A percentile compares a stretch with the other conserved stretches of the same genome.
Evolutionary conservation across 2,113 vertebrate genomes (phyloP).

Genomic region (Carassius gibelio): DNA sequence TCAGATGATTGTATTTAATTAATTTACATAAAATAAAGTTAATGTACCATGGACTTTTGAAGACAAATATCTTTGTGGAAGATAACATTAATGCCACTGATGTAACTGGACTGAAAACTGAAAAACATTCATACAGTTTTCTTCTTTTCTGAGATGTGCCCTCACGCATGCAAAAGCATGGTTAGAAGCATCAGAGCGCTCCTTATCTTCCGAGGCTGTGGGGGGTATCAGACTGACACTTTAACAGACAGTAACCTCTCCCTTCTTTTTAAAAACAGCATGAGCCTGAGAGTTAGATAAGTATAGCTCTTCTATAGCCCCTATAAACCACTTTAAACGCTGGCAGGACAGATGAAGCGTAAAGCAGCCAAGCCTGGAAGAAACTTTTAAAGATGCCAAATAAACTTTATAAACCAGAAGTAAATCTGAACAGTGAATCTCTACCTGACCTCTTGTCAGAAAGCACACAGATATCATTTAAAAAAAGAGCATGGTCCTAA

Average conservation of each 20-base stretch:
- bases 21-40: neutral
- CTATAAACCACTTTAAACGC: conserved; percentile 8
- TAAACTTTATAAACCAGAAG: conserved; percentile 18
- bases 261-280: conserved; percentile 10
- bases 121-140: neutral
- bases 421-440: neutral
- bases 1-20: neutral
- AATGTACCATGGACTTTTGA: neutral
- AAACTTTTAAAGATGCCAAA: conserved; percentile 10
- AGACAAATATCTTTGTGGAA: neutral
- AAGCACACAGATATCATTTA: neutral
- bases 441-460: neutral
- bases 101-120: neutral
- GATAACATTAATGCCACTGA: neutral
- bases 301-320: neutral
- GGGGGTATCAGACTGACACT: neutral
- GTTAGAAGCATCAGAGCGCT: conserved; percentile 19
- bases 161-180: neutral
- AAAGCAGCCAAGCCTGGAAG: conserved; percentile 25
- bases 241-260: neutral
- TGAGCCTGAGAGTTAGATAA: conserved; percentile 21
- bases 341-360: neutral
- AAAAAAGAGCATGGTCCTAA: neutral
- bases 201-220: neutral
- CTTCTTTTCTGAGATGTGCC: neutral